Conservation (phyloP, 2,888 invertebrate species). For the Cheiracanthium punctorium region DNA sequence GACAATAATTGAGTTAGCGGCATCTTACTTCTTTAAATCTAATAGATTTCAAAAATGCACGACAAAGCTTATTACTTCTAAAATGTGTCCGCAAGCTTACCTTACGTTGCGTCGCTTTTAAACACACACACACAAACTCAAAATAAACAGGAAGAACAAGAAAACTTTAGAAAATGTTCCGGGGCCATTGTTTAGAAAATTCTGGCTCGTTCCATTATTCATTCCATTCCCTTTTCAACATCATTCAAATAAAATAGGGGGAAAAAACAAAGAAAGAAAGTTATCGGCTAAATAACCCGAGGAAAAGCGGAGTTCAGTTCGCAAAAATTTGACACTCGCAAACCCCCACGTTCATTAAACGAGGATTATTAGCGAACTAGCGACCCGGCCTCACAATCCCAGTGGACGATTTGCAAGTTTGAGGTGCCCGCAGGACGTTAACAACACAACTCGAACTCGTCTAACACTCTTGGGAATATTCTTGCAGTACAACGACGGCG, state of each 20-base stretch:
- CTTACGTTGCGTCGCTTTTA: neutral
- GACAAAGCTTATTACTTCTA: neutral
- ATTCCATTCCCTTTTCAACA: slow-evolving; percentile 20
- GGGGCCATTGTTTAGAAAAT: slow-evolving; percentile 60
- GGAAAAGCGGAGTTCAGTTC: slow-evolving; percentile 38
- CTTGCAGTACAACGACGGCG: slow-evolving; percentile 17
- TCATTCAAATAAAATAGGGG: slow-evolving; percentile 32
- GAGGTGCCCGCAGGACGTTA: slow-evolving; percentile 67
- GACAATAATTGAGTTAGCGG: slow-evolving; percentile 7
- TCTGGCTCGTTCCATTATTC: slow-evolving; percentile 59
- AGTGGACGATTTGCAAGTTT: slow-evolving; percentile 66
- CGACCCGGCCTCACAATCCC: slow-evolving; percentile 39
- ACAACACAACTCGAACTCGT: slow-evolving; percentile 55
- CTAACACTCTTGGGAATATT: slow-evolving; percentile 11
- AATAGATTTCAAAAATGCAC: slow-evolving; percentile 4
- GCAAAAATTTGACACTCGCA: slow-evolving; percentile 65
- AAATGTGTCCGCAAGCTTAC: neutral
- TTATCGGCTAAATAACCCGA: slow-evolving; percentile 45
- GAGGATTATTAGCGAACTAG: slow-evolving; percentile 64
- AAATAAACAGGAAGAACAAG: slow-evolving; percentile 36
- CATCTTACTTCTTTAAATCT: neutral
- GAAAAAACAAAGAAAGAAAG: slow-evolving; percentile 23
- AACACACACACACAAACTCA: neutral
- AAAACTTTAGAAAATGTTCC: slow-evolving; percentile 41
- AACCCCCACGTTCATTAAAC: slow-evolving; percentile 64